phyloP scores from a whole-genome alignment of 2,888 invertebrate species.

The Dryadula phaetusa region DNA sequence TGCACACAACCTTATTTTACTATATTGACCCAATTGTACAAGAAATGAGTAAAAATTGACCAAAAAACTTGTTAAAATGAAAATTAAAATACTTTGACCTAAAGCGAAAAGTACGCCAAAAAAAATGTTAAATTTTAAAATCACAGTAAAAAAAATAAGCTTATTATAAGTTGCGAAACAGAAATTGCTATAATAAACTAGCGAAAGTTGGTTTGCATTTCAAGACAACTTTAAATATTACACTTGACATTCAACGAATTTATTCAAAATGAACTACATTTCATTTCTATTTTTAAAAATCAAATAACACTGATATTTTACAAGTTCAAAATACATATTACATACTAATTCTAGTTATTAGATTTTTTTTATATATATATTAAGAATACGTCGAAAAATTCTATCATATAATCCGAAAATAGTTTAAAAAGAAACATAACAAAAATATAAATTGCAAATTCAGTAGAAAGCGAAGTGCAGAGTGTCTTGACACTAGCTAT shows the following conservation, averaged over 20 bases:
- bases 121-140: not conserved
- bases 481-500: too few relatives aligned
- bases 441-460: too few relatives aligned
- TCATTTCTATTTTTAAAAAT: not conserved
- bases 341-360: too few relatives aligned
- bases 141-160: not conserved
- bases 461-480: too few relatives aligned
- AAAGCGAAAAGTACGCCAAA: not conserved
- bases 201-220: conserved; percentile 2
- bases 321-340: too few relatives aligned
- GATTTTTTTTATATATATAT: too few relatives aligned
- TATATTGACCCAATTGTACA: not conserved
- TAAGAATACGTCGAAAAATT: too few relatives aligned
- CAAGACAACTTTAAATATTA: conserved; percentile 9
- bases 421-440: too few relatives aligned
- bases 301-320: too few relatives aligned
- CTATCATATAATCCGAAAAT: too few relatives aligned
- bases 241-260: conserved; percentile 9
- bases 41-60: not conserved
- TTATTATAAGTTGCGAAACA: conserved; percentile 4
- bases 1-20: too few relatives aligned
- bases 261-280: not conserved
- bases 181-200: conserved; percentile 11
- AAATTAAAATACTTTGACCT: not conserved
- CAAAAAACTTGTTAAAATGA: not conserved